A percentile compares a stretch with the other conserved stretches of the same genome.
Conservation (phyloP, 2,113 vertebrate species). For the Puma concolor region DNA sequence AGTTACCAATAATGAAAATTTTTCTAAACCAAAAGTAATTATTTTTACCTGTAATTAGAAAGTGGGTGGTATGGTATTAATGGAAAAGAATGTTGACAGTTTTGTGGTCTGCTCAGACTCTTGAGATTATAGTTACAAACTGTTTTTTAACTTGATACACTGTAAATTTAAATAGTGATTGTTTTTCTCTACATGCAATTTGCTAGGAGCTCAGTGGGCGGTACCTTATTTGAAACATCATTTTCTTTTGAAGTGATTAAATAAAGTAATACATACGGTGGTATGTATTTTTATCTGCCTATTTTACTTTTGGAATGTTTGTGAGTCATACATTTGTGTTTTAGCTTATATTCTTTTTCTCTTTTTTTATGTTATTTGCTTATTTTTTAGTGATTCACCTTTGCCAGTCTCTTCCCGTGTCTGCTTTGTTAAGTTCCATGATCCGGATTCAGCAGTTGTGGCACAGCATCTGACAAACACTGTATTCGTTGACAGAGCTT, state of each 20-base stretch:
- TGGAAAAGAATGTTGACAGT: not conserved
- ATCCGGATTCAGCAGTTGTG: constrained; percentile 97
- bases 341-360: not conserved
- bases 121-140: not conserved
- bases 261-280: not conserved
- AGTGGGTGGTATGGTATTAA: not conserved
- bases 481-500: constrained; percentile 99
- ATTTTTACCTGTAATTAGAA: not conserved
- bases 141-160: not conserved
- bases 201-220: not conserved
- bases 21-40: not conserved
- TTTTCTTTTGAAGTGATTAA: not conserved
- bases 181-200: not conserved
- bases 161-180: constrained; percentile 1
- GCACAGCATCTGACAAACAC: constrained; percentile 99
- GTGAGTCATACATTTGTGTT: not conserved
- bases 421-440: constrained; percentile 99
- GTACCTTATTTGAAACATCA: not conserved
- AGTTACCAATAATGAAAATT: not conserved
- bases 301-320: constrained; percentile 15
- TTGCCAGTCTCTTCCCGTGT: constrained; percentile 99
- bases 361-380: constrained; percentile 68
- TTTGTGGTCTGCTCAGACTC: not conserved
- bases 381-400: constrained; percentile 97
- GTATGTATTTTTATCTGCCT: not conserved